Evolutionary conservation across 2,113 vertebrate species (phyloP).

Genomic region (Odontesthes bonariensis): DNA sequence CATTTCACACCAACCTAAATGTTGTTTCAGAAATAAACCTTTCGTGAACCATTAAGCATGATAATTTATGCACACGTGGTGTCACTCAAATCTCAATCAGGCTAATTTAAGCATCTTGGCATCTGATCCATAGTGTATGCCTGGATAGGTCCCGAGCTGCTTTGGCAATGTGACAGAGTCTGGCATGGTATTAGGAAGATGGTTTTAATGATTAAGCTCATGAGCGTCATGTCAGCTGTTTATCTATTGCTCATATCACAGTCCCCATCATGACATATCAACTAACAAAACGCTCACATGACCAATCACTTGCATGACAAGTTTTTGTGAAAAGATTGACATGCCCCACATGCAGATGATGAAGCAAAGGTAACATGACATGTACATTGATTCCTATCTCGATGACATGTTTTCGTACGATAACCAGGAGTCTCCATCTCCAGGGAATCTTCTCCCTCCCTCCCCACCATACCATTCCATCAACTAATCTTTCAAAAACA

Average conservation of each 20-base stretch:
- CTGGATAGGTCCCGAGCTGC: too few relatives aligned
- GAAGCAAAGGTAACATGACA: slow-evolving; percentile 23
- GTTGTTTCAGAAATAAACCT: too few relatives aligned
- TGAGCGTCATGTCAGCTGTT: background rate
- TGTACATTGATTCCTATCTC: slow-evolving; percentile 22
- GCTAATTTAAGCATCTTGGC: too few relatives aligned
- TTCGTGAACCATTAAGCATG: too few relatives aligned
- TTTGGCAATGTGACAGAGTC: too few relatives aligned
- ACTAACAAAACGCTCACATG: background rate
- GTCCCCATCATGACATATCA: background rate
- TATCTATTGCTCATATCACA: background rate
- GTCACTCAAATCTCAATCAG: too few relatives aligned
- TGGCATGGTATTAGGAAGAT: too few relatives aligned
- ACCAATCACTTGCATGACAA: background rate
- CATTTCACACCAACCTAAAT: too few relatives aligned
- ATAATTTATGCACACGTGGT: too few relatives aligned
- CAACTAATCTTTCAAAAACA: slow-evolving; percentile 77
- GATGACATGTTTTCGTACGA: slow-evolving; percentile 34
- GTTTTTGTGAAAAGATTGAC: slow-evolving; percentile 18
- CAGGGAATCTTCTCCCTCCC: slow-evolving; percentile 1
- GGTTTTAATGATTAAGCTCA: too few relatives aligned
- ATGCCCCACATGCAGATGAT: slow-evolving; percentile 30
- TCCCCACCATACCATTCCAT: slow-evolving; percentile 35
- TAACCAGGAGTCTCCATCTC: slow-evolving; percentile 26
- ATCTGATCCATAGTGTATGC: too few relatives aligned